These are phyloP conservation scores for Xestia sexstrigata DNA, from an alignment of 2,888 invertebrate genomes.

Conservation along the genomic window DNA sequence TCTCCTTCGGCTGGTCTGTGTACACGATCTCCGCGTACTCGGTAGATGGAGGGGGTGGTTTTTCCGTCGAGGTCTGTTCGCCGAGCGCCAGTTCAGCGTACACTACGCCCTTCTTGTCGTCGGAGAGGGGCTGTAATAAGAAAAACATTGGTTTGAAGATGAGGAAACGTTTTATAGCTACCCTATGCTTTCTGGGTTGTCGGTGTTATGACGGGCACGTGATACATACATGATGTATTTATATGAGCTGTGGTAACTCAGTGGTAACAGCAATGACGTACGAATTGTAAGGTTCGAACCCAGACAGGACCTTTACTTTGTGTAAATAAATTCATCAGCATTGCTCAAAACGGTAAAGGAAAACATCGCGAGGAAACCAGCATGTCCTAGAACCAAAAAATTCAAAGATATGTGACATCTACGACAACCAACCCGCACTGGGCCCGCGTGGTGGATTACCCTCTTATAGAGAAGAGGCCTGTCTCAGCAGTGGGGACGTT, in stretches of 20 bases:
- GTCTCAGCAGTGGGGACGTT: not conserved
- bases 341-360: not conserved
- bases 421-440: not conserved
- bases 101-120: slow-evolving; percentile 92
- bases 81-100: slow-evolving; percentile 93
- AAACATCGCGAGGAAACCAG: not conserved
- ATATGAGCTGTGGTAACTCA: not conserved
- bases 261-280: not conserved
- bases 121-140: slow-evolving; percentile 78
- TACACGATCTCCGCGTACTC: slow-evolving; percentile 96
- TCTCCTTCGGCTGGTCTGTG: slow-evolving; percentile 89
- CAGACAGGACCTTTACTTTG: not conserved
- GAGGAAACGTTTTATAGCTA: not conserved
- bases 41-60: slow-evolving; percentile 87
- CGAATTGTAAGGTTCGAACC: not conserved
- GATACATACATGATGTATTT: not conserved
- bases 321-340: not conserved
- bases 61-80: slow-evolving; percentile 80
- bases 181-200: not conserved
- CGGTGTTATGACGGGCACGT: not conserved
- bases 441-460: not conserved
- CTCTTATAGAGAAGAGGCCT: not conserved
- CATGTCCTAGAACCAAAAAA: not conserved
- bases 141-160: not conserved
- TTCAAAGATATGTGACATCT: not conserved